phyloP scores from a whole-genome alignment of 2,797 vertebrate species.

The Amblyraja radiata region DNA sequence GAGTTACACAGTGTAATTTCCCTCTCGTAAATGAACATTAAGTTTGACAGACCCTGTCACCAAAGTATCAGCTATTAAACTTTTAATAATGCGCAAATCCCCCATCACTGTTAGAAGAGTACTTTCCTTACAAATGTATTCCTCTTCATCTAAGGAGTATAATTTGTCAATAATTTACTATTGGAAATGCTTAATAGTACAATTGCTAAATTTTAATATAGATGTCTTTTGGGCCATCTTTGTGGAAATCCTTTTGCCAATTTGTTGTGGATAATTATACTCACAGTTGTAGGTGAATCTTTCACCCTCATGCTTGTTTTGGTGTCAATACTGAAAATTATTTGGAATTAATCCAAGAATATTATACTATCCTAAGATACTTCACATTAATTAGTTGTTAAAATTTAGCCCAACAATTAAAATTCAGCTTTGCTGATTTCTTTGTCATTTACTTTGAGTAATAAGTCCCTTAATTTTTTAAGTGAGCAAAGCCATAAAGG shows the following conservation, averaged over 20 bases:
- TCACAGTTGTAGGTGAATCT: not conserved
- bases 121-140: no score
- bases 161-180: not conserved
- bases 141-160: not conserved
- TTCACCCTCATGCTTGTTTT: not conserved
- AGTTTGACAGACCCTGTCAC: no score
- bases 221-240: not conserved
- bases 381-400: not conserved
- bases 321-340: not conserved
- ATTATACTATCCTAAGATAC: not conserved
- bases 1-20: no score
- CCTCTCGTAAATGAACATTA: no score
- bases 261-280: not conserved
- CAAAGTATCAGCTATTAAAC: no score
- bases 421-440: not conserved
- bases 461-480: not conserved
- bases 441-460: not conserved
- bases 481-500: not conserved
- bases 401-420: not conserved
- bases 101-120: no score
- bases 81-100: no score
- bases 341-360: not conserved
- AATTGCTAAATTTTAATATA: not conserved
- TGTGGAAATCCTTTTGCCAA: not conserved
- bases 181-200: not conserved